These are phyloP conservation scores for Triops cancriformis DNA, from an alignment of 1,140 invertebrate species.

Conservation along the genomic window DNA sequence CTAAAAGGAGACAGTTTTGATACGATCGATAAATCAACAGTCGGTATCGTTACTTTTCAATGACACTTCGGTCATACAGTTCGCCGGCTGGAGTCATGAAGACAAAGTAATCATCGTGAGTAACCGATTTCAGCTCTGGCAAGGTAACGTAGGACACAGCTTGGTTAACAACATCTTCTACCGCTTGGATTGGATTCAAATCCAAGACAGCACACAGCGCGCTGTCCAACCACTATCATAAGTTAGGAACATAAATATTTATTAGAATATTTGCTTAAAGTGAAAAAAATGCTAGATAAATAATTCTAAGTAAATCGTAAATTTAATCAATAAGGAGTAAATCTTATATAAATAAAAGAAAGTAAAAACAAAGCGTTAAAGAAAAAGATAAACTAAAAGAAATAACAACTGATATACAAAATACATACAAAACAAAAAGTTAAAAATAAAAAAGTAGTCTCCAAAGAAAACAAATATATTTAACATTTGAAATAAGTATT, in stretches of 20 bases:
- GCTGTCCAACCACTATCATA: slow-evolving; percentile 32
- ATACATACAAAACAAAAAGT: too few relatives aligned
- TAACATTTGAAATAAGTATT: too few relatives aligned
- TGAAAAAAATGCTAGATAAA: too few relatives aligned
- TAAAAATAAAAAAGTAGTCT: too few relatives aligned
- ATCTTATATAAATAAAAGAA: too few relatives aligned
- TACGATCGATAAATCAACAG: background rate
- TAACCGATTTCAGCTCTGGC: slow-evolving; percentile 59
- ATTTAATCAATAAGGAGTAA: too few relatives aligned
- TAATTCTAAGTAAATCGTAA: too few relatives aligned
- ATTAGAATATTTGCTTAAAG: slow-evolving; percentile 21
- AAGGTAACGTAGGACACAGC: slow-evolving; percentile 53
- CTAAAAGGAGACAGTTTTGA: slow-evolving; percentile 50
- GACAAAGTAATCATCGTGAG: slow-evolving; percentile 78
- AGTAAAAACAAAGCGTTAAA: too few relatives aligned
- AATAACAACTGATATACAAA: too few relatives aligned
- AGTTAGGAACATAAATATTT: slow-evolving; percentile 24
- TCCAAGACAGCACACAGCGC: slow-evolving; percentile 46
- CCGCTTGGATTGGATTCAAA: slow-evolving; percentile 53
- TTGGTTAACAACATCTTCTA: slow-evolving; percentile 49
- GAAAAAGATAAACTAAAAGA: too few relatives aligned
- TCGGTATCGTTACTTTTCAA: slow-evolving; percentile 58
- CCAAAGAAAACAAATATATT: too few relatives aligned
- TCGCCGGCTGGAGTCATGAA: slow-evolving; percentile 81
- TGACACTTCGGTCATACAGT: slow-evolving; percentile 79